Base-by-base conservation (phyloP, 1,140 invertebrate genomes). In the Chironomus striatipennis region DNA sequence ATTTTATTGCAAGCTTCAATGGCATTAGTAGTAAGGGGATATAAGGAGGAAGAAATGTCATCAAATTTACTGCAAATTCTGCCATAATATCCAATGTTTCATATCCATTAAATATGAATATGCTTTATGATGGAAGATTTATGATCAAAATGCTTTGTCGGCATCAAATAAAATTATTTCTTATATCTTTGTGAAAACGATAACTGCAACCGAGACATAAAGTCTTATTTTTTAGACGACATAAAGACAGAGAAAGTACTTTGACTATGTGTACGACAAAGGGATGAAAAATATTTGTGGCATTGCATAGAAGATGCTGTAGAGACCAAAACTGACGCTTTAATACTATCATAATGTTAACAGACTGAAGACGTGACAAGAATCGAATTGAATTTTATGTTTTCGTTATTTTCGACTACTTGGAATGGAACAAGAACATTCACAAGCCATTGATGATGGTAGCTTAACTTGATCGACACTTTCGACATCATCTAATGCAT, bases 51-150 rank as follows among this genome's bases (percentile, higher is more conserved):
- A n/a, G 18, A 17, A 20, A 18, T 18, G 20, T 7, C 17, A 70
- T 70, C 17, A 70, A 70, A 70, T 70, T 70, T 70, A 21, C 65
- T 70, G 65, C 65, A 70, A 70, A 70, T 70, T 67, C n/a, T 70
- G 17, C 65, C 65, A 70, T 70, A 20, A 70, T 70, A 21, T 34
- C 24, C 24, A 34, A 34, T 34, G 24, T 34, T 34, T 34, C 24
- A 70, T 70, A 57, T 57, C 17, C 65, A 70, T 18, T 70, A 17
- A 70, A 70, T 18, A 70, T 70, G 17, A 18, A 18, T 70, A 21
- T 20, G 17, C 18, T 70, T 70, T 70, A 70, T 20, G 65, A 70
- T 70, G 20, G 17, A 70, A 20, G 18, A 70, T 70, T 70, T 70
- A 70, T 70, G 65, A 20, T 15, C 9, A 70, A 70, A 18, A 70